Percentiles rank a stretch among this genome's conserved stretches.
Conservation (phyloP, 2,113 vertebrate species). For the Ctenodactylus gundi region DNA sequence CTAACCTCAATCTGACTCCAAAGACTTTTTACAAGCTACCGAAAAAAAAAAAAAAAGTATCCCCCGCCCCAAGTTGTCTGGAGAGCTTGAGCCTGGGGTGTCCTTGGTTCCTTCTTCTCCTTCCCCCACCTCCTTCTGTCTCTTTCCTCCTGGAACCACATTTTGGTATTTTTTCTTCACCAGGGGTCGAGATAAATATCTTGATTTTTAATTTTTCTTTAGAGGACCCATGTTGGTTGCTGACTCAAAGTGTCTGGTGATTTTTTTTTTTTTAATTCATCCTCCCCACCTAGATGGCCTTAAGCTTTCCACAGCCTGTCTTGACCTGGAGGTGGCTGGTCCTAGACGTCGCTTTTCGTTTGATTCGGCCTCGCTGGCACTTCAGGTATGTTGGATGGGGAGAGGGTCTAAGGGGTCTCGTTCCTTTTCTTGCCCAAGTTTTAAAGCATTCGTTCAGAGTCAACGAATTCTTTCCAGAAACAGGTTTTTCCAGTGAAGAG, state of each 20-base stretch:
- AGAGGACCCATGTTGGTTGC: neutral
- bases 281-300: constrained; percentile 23
- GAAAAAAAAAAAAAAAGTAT: constrained; percentile 69
- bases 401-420: neutral
- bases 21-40: constrained; percentile 72
- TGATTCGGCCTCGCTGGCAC: neutral
- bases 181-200: neutral
- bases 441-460: constrained; percentile 44
- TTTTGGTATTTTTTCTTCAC: neutral
- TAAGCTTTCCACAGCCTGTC: neutral
- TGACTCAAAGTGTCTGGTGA: neutral
- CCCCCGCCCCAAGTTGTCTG: neutral
- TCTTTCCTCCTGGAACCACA: constrained; percentile 36
- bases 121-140: neutral
- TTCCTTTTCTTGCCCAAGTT: neutral
- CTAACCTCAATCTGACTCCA: constrained; percentile 64
- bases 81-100: constrained; percentile 36
- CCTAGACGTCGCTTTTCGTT: constrained; percentile 36
- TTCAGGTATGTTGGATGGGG: constrained; percentile 69
- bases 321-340: constrained; percentile 33
- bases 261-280: neutral
- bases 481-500: neutral
- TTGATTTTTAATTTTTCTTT: neutral
- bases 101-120: constrained; percentile 22
- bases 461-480: constrained; percentile 55